Evolutionary conservation across 2,888 invertebrate genomes (phyloP).

Genomic region (Ryuthela nishihirai): DNA sequence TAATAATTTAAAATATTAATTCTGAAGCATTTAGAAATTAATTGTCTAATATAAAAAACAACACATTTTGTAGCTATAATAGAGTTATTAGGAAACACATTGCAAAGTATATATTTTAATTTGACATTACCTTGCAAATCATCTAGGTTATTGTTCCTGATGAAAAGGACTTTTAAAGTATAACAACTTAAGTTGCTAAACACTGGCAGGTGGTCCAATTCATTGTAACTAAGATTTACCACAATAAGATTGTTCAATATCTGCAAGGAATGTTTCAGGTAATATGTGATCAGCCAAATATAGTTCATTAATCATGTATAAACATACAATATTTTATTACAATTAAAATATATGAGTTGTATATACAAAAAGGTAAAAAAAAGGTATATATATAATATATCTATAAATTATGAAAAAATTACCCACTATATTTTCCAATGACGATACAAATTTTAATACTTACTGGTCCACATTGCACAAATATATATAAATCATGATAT

Average conservation of each 20-base stretch:
- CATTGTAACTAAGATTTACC: constrained; percentile 26
- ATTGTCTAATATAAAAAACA: no score
- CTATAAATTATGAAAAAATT: no score
- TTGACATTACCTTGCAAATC: constrained; percentile 11
- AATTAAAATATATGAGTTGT: neutral
- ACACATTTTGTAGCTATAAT: no score
- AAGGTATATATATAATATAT: no score
- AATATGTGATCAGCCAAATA: neutral
- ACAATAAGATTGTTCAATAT: constrained; percentile 11
- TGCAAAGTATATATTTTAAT: neutral
- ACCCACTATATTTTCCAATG: no score
- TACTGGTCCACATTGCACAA: no score
- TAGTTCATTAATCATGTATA: neutral
- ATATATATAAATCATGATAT: no score
- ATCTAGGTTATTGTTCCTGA: constrained; percentile 24
- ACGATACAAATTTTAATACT: no score
- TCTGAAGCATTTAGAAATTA: no score
- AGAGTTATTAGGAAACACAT: no score
- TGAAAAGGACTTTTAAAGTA: constrained; percentile 10
- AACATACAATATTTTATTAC: neutral
- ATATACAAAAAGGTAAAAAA: neutral
- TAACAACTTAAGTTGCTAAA: constrained; percentile 18
- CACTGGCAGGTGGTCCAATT: constrained; percentile 10
- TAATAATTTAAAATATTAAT: no score
- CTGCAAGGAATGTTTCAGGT: constrained; percentile 2